phyloP scores from a whole-genome alignment of 2,797 vertebrate species.

The Merluccius polli region DNA sequence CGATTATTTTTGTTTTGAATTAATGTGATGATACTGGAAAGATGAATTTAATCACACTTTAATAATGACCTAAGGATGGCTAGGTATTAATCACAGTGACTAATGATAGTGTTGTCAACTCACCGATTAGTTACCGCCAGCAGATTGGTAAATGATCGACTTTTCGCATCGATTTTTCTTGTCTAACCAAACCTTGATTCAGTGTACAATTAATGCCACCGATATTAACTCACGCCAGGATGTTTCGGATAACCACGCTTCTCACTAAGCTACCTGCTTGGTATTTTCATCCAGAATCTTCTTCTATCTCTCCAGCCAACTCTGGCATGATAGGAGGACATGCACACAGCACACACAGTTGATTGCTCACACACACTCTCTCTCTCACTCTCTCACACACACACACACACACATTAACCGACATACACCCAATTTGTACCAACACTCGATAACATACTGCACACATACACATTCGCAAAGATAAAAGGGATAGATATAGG shows the following conservation, averaged over 20 bases:
- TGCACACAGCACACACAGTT: slow-evolving; percentile 21
- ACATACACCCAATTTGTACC: slow-evolving; percentile 13
- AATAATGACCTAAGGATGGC: slow-evolving; percentile 52
- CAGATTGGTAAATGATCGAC: neutral
- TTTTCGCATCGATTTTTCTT: neutral
- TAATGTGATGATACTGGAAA: slow-evolving; percentile 26
- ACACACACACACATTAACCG: slow-evolving; percentile 6
- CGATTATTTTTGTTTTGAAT: neutral
- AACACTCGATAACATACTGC: neutral
- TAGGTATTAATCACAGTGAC: slow-evolving; percentile 48
- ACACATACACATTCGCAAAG: slow-evolving; percentile 3
- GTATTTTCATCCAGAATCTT: slow-evolving; percentile 65
- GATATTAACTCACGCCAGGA: too few relatives aligned
- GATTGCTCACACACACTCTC: slow-evolving; percentile 14
- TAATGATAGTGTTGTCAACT: slow-evolving; percentile 51
- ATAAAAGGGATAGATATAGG: slow-evolving; percentile 54
- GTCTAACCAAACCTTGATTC: neutral
- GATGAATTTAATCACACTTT: slow-evolving; percentile 34
- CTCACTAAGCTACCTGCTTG: slow-evolving; percentile 26
- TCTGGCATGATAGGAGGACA: slow-evolving; percentile 45
- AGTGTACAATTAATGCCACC: neutral
- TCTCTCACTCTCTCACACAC: slow-evolving; percentile 30
- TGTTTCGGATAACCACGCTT: neutral
- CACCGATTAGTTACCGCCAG: slow-evolving; percentile 51
- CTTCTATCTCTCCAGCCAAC: slow-evolving; percentile 63